A percentile compares a stretch with the other conserved stretches of the same genome.
phyloP scores from a whole-genome alignment of 2,888 invertebrate genomes.

The Leptopilina drosophilae region DNA sequence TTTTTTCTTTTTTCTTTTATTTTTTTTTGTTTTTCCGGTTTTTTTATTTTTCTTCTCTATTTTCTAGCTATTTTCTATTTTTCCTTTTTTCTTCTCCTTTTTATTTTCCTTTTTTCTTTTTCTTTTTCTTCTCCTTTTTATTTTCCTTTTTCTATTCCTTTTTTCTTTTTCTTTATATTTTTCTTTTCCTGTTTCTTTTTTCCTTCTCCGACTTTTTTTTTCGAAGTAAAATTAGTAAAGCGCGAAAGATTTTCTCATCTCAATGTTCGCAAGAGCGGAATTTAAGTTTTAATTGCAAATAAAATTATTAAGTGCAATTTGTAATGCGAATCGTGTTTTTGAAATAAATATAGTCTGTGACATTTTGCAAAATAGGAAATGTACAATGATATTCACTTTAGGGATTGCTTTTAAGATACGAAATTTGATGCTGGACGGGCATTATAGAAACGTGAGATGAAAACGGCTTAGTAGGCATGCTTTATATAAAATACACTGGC shows the following conservation, averaged over 20 bases:
- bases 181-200: no score
- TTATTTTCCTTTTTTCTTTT: no score
- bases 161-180: no score
- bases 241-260: background rate
- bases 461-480: background rate
- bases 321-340: background rate
- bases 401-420: conserved; percentile 18
- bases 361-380: background rate
- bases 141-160: no score
- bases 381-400: conserved; percentile 9
- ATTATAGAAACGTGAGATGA: conserved; percentile 8
- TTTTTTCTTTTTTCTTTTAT: no score
- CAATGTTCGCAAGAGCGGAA: background rate
- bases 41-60: no score
- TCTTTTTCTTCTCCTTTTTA: no score
- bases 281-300: background rate
- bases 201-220: background rate
- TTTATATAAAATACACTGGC: background rate
- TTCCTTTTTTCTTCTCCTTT: no score
- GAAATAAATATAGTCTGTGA: background rate
- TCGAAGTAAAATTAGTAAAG: background rate
- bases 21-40: no score
- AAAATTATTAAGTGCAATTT: background rate
- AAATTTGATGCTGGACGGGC: conserved; percentile 2
- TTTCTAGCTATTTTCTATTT: no score